phyloP scores from a whole-genome alignment of 2,797 vertebrate species.

The Onychomys leucogaster region DNA sequence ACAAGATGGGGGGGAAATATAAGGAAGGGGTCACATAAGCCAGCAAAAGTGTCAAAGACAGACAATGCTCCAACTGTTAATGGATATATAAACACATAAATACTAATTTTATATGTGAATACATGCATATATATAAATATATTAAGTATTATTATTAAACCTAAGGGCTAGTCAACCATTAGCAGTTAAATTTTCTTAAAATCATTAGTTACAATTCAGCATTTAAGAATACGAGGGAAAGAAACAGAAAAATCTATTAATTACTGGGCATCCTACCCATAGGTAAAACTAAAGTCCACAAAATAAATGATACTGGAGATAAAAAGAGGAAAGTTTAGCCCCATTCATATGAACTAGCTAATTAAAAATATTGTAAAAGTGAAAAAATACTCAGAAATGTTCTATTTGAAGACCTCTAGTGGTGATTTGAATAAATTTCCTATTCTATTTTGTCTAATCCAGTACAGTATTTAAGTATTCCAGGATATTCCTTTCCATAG shows the following conservation, averaged over 20 bases:
- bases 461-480: slow-evolving; percentile 54
- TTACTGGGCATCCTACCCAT: neutral
- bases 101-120: no score
- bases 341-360: slow-evolving; percentile 53
- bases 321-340: slow-evolving; percentile 57
- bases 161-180: neutral
- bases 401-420: slow-evolving; percentile 89
- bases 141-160: neutral
- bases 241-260: neutral
- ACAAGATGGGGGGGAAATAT: neutral
- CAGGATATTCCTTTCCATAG: neutral
- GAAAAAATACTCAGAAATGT: slow-evolving; percentile 82
- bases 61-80: no score
- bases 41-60: no score
- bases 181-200: slow-evolving; percentile 4
- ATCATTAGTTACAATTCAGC: neutral
- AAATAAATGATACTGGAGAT: neutral
- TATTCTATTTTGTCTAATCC: neutral
- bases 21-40: no score
- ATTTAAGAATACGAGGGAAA: slow-evolving; percentile 13
- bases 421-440: slow-evolving; percentile 84
- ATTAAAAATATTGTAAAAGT: slow-evolving; percentile 81
- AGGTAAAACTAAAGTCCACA: neutral
- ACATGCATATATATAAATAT: no score
- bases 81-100: no score